Percentiles rank a stretch among this genome's conserved stretches.
Conservation (phyloP, 2,797 vertebrate species). For the Helicolenus hilgendorfi region DNA sequence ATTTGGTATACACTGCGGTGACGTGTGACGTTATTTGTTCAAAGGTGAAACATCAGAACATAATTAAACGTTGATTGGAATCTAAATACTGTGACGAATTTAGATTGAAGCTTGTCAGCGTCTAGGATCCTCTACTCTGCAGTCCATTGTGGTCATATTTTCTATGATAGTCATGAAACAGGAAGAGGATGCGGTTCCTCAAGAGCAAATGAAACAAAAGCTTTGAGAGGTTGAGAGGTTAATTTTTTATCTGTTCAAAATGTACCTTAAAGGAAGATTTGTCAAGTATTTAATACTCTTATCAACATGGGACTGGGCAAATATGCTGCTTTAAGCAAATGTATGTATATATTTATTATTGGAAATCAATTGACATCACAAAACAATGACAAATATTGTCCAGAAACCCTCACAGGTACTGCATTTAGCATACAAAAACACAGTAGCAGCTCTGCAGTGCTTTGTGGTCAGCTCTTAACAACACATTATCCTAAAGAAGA, state of each 20-base stretch:
- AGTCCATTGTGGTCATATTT: background rate
- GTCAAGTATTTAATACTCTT: too few species aligned
- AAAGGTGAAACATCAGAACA: background rate
- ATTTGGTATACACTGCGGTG: constrained; percentile 28
- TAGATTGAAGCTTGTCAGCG: constrained; percentile 18
- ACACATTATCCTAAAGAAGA: constrained; percentile 16
- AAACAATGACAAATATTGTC: too few species aligned
- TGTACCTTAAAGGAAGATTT: too few species aligned
- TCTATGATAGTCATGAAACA: background rate
- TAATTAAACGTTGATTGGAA: constrained; percentile 16
- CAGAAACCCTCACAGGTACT: too few species aligned
- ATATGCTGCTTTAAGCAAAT: too few species aligned
- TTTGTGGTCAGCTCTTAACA: constrained; percentile 16
- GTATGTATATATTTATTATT: too few species aligned
- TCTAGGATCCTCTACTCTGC: background rate
- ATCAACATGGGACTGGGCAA: too few species aligned
- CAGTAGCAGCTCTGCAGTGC: constrained; percentile 26
- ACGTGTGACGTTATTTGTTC: constrained; percentile 10
- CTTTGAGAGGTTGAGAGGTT: background rate
- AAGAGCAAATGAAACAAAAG: background rate
- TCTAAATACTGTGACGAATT: constrained; percentile 14
- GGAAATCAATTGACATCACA: too few species aligned
- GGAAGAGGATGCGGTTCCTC: background rate
- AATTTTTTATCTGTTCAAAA: too few species aligned
- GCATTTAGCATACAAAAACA: background rate